Percentiles rank a stretch among this genome's conserved stretches.
phyloP scores from a whole-genome alignment of 2,888 invertebrate species.

The Apantesis nais region DNA sequence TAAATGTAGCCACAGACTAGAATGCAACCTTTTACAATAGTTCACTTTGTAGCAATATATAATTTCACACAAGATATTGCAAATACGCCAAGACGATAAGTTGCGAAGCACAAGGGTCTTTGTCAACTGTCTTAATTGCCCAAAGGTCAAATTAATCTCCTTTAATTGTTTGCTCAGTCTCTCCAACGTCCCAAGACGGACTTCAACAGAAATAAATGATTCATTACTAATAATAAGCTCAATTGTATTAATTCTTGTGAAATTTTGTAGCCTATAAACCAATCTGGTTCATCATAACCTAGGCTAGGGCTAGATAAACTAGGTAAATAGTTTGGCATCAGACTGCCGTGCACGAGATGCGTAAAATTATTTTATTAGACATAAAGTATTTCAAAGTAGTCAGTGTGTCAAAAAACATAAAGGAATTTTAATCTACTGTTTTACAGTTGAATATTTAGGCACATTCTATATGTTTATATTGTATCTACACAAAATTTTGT shows the following conservation, averaged over 20 bases:
- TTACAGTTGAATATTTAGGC: no score
- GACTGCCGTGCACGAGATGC: neutral
- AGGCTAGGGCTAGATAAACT: neutral
- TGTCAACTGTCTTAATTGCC: constrained; percentile 67
- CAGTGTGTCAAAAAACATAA: no score
- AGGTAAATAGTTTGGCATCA: no score
- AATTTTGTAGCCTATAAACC: neutral
- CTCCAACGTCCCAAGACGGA: constrained; percentile 40
- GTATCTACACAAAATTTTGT: no score
- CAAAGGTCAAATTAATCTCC: constrained; percentile 81
- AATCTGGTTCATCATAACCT: neutral
- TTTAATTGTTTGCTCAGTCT: constrained; percentile 67
- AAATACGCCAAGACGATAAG: neutral
- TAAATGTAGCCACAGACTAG: neutral
- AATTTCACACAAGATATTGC: constrained; percentile 5
- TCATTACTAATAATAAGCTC: constrained; percentile 32
- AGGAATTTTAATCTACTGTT: no score
- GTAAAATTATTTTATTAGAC: neutral
- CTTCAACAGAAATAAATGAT: constrained; percentile 47
- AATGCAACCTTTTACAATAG: neutral
- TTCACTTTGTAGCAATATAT: neutral
- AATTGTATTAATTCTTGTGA: constrained; percentile 7
- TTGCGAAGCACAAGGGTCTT: constrained; percentile 41
- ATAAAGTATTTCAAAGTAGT: neutral
- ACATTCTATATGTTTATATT: no score